These are phyloP conservation scores for Petrocephalus microphthalmus DNA, from an alignment of 2,113 vertebrate genomes.

Conservation along the genomic window DNA sequence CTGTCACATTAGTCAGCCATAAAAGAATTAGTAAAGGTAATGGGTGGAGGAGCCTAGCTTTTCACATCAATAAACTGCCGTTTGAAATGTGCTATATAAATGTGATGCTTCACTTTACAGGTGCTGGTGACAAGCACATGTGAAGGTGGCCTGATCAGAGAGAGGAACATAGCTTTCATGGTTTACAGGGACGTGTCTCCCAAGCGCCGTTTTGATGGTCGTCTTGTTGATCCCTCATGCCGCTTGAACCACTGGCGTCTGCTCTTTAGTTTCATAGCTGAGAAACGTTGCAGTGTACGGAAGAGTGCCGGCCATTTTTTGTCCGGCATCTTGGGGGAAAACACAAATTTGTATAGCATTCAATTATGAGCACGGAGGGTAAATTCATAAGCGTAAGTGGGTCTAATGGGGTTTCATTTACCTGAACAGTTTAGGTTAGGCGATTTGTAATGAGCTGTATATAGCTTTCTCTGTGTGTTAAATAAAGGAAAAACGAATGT, in stretches of 20 bases:
- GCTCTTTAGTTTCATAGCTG: not conserved
- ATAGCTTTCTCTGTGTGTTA: not conserved
- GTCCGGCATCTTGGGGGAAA: not conserved
- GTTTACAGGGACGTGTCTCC: not conserved
- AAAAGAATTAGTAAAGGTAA: constrained; percentile 1
- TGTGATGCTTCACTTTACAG: not conserved
- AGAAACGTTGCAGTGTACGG: not conserved
- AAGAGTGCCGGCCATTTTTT: not conserved
- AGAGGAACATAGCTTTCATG: not conserved
- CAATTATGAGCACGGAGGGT: not conserved
- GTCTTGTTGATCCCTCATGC: not conserved
- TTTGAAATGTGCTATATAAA: not conserved
- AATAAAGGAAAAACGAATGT: not conserved
- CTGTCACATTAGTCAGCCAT: constrained; percentile 4
- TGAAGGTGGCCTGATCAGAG: not conserved
- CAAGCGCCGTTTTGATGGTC: not conserved
- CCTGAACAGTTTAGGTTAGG: not conserved
- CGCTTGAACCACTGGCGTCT: not conserved
- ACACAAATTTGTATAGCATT: not conserved
- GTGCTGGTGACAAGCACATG: not conserved
- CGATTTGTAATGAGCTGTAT: not conserved
- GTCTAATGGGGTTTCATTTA: not conserved
- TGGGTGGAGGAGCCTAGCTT: not conserved
- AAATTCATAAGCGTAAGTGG: not conserved
- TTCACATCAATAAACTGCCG: not conserved